These are phyloP conservation scores for Stichopus horrens DNA, from an alignment of 53 echinoderm and acorn worm species.

Conservation along the genomic window DNA sequence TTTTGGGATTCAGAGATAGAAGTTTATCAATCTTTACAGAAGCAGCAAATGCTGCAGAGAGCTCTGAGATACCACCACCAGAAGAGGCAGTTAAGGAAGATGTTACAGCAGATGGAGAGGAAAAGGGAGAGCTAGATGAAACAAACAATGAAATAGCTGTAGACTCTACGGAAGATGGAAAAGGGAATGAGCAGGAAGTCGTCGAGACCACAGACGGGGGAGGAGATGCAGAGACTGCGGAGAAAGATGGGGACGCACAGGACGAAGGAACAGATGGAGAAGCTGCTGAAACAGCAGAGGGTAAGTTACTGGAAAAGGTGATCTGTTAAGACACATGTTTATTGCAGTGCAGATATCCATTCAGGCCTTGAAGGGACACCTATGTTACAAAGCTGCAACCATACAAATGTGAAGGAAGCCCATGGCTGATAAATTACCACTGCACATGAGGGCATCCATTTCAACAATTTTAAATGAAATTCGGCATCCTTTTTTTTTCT, in stretches of 20 bases:
- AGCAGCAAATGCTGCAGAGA: not conserved
- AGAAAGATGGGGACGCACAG: not conserved
- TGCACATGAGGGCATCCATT: no score
- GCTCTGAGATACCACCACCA: constrained; percentile 11
- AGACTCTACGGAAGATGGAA: constrained; percentile 49
- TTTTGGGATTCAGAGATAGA: no score
- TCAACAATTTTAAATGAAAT: no score
- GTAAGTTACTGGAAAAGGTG: not conserved
- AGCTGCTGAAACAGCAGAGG: constrained; percentile 8
- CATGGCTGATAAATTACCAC: no score
- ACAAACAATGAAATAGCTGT: constrained; percentile 51
- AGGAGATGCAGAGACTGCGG: constrained; percentile 46
- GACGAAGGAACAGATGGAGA: constrained; percentile 28
- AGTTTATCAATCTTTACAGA: no score
- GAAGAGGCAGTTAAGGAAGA: constrained; percentile 30
- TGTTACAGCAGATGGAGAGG: constrained; percentile 14
- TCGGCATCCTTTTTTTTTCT: no score
- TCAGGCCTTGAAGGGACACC: no score
- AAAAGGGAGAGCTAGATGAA: constrained; percentile 36
- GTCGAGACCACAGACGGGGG: constrained; percentile 45
- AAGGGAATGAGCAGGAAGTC: constrained; percentile 37
- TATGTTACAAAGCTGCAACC: no score
- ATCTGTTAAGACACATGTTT: not conserved
- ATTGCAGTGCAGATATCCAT: no score
- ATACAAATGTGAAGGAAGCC: no score